Evolutionary conservation across 2,113 vertebrate genomes (phyloP).

Genomic region (Microtus richardsoni): DNA sequence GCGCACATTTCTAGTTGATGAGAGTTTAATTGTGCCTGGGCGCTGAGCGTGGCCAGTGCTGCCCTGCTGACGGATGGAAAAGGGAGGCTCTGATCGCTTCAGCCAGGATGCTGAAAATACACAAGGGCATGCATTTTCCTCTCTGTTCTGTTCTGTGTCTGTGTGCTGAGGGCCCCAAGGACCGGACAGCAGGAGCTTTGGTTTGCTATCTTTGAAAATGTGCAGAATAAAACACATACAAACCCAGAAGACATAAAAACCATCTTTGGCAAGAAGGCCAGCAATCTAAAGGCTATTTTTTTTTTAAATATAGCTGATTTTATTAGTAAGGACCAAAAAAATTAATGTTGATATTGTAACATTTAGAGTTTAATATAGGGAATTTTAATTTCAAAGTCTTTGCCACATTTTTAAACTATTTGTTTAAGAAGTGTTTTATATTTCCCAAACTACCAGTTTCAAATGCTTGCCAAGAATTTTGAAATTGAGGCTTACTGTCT

Average conservation of each 20-base stretch:
- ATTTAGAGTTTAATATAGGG: slow-evolving; percentile 6
- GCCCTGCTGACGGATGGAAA: neutral
- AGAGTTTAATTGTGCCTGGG: neutral
- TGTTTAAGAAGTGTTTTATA: slow-evolving; percentile 54
- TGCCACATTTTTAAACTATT: slow-evolving; percentile 1
- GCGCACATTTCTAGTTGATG: neutral
- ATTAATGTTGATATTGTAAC: slow-evolving; percentile 33
- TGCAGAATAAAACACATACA: neutral
- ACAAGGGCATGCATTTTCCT: neutral
- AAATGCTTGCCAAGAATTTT: slow-evolving; percentile 54
- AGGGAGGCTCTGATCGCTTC: neutral
- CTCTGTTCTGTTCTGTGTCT: neutral
- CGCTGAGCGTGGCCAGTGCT: neutral
- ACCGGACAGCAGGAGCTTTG: neutral
- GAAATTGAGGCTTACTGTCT: slow-evolving; percentile 26
- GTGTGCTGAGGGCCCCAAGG: neutral
- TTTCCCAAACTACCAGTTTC: slow-evolving; percentile 54
- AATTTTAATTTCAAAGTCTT: slow-evolving; percentile 56
- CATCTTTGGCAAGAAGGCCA: neutral
- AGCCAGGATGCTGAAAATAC: neutral
- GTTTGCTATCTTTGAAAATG: neutral
- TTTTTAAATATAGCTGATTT: slow-evolving; percentile 46
- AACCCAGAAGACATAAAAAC: neutral
- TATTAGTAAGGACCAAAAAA: slow-evolving; percentile 63
- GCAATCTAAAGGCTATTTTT: neutral